Evolutionary conservation across 1,140 invertebrate species (phyloP).

Genomic region (Drosophila mauritiana): DNA sequence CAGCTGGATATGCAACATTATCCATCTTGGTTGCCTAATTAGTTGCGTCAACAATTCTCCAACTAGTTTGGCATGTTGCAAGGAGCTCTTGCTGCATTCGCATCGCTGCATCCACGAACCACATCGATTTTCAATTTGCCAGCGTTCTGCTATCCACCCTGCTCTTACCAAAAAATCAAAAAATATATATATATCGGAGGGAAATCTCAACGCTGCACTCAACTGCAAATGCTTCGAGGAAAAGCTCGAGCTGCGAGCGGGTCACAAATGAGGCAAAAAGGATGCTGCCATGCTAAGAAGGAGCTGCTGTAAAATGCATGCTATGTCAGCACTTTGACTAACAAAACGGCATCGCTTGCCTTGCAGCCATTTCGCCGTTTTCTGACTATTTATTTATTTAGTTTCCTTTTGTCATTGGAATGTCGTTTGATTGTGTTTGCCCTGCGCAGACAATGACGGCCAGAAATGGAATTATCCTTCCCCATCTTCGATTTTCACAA

Average conservation of each 20-base stretch:
- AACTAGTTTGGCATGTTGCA: conserved; percentile 21
- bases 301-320: conserved; percentile 37
- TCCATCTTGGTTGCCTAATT: conserved; percentile 63
- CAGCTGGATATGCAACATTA: conserved; percentile 15
- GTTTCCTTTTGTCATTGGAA: conserved; percentile 40
- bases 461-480: conserved; percentile 43
- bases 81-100: conserved; percentile 17
- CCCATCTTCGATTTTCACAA: conserved; percentile 7
- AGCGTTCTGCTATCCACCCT: conserved; percentile 20
- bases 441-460: conserved; percentile 31
- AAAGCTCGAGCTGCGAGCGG: conserved; percentile 17
- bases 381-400: conserved; percentile 52
- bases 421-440: conserved; percentile 51
- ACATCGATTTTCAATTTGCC: conserved; percentile 71
- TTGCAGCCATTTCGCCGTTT: conserved; percentile 35
- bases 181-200: background rate
- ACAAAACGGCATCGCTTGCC: conserved; percentile 45
- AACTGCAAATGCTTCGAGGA: conserved; percentile 28
- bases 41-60: conserved; percentile 56
- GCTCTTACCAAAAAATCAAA: background rate
- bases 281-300: conserved; percentile 26
- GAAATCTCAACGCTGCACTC: conserved; percentile 59
- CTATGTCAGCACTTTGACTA: conserved; percentile 44
- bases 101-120: conserved; percentile 32
- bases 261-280: conserved; percentile 59